phyloP scores from a whole-genome alignment of 2,797 vertebrate genomes.

The Gymnothorax javanicus region DNA sequence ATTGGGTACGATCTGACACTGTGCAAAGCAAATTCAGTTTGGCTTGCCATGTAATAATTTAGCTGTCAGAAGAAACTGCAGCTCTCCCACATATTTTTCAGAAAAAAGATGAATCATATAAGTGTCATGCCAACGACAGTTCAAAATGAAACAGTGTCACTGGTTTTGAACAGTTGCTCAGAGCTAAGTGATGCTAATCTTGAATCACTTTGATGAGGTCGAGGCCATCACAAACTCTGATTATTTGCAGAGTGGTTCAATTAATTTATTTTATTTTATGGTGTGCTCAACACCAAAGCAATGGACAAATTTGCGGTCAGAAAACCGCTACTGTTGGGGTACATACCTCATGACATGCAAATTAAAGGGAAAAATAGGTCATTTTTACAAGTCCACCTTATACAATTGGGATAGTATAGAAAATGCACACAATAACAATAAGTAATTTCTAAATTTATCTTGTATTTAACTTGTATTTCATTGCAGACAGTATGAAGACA shows the following conservation, averaged over 20 bases:
- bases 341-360: not conserved
- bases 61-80: conserved; percentile 54
- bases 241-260: not conserved
- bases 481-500: too few species aligned
- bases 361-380: not conserved
- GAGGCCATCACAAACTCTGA: not conserved
- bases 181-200: conserved; percentile 31
- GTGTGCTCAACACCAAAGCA: not conserved
- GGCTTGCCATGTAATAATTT: conserved; percentile 52
- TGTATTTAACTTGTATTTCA: too few species aligned
- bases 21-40: conserved; percentile 43
- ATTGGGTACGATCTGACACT: conserved; percentile 29
- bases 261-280: not conserved
- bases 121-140: conserved; percentile 45
- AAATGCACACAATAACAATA: too few species aligned
- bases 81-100: conserved; percentile 49
- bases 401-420: too few species aligned
- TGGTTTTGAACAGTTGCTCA: conserved; percentile 33
- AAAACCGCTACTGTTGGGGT: not conserved
- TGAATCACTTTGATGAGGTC: not conserved
- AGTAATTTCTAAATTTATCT: too few species aligned
- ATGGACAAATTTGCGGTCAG: not conserved
- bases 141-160: conserved; percentile 42
- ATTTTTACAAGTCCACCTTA: not conserved
- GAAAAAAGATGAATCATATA: conserved; percentile 48